Evolutionary conservation across 2,797 vertebrate genomes (phyloP).

Genomic region (Sebastes diploproa): DNA sequence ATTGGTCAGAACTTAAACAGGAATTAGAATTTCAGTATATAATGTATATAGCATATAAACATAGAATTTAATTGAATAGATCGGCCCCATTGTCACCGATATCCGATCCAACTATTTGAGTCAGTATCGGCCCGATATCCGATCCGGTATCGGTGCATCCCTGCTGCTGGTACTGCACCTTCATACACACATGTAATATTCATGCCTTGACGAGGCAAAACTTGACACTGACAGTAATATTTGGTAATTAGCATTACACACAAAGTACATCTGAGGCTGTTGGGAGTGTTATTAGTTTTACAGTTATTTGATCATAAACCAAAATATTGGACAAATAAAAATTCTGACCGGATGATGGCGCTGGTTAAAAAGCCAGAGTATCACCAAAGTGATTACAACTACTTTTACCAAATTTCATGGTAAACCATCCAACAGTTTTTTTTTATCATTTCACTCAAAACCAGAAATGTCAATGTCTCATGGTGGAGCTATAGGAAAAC

Average conservation of each 20-base stretch:
- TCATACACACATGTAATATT: no score
- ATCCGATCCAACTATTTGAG: no score
- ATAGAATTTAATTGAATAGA: no score
- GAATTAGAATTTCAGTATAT: no score
- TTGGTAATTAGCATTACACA: neutral
- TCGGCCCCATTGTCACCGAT: no score
- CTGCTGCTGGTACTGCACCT: no score
- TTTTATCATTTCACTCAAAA: neutral
- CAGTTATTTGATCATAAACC: neutral
- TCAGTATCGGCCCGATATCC: no score
- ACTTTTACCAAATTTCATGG: neutral
- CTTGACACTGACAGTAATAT: neutral
- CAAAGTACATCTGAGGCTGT: neutral
- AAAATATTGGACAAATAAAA: neutral
- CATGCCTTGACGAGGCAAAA: neutral
- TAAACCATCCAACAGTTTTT: neutral
- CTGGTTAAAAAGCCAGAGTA: neutral
- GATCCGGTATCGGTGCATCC: no score
- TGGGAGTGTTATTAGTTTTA: neutral
- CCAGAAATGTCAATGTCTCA: neutral
- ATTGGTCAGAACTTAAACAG: no score
- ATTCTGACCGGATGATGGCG: neutral
- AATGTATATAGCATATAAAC: no score
- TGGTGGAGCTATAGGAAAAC: neutral
- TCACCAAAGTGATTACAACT: neutral